Base-by-base conservation (phyloP, 2,113 vertebrate species). In the Apus apus region DNA sequence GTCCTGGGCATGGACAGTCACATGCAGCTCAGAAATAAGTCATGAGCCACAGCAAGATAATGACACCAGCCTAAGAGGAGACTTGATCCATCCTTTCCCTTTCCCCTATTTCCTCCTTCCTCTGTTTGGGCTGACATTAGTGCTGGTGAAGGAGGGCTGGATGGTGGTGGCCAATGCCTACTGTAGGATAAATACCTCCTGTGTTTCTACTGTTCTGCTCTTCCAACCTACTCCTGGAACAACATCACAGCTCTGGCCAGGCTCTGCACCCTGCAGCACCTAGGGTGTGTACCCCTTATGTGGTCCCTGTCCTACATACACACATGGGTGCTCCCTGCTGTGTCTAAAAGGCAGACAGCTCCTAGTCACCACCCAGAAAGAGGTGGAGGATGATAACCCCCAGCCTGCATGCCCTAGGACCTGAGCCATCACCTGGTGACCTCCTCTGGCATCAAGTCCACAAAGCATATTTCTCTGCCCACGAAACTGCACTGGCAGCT, bases 241-340 rank as follows among this genome's bases (percentile, higher is more conserved):
- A 79, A 5, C 16, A 17, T 30, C 73, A 25, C 34, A 50, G 56
- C 36, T 38, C 64, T 12, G 67, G 38, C 6, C 46, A 15, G 46
- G 70, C 58, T 57, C 54, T 48, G 58, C 61, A 34, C 5, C 25
- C 40, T 38, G 15, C 50, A 87, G 76, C 38, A 66, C 27, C 43
- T 19, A 2, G 1, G 22, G 32, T 21, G 13, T 1, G 1, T 13
- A 13, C 8, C 13, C 16, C 25, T 38, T 40, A 20, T 0, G 0
- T 5, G 20, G 26, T 53, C n/a, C 22, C 57, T 71, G 46, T 40
- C 15, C 57, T 67, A 2, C 72, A 11, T 5, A 51, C 25, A 67
- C 25, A 25, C 13, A 23, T 0, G 1, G 17, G 13, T 54, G 30
- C 29, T 81, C 23, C 43, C 21, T 32, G n/a, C 26, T 23, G 51